Base-by-base conservation (phyloP, 2,113 vertebrate species). In the Corydoras sp. region DNA sequence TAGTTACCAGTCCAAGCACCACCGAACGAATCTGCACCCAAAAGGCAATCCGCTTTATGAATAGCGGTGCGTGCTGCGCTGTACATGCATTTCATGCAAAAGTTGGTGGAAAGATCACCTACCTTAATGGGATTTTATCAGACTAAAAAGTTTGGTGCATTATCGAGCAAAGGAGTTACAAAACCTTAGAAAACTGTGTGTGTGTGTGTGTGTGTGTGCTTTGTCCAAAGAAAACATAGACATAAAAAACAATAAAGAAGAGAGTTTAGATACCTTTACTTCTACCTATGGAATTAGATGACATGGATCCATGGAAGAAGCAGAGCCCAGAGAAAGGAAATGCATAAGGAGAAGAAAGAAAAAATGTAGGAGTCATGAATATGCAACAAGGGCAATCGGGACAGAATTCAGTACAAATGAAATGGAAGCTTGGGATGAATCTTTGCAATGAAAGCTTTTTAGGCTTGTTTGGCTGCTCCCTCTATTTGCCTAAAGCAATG, bases 291-390 rank as follows among this genome's bases (percentile, higher is more conserved):
- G 84, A 88, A 91, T 94, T 88, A 92, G 95, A 92, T 98, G 95
- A 89, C 94, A 97, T 98, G 94, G 85, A 89, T 94, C 96, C 96
- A 95, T 94, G 92, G 92, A 94, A 94, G 92, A 94, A 94, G 93
- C 92, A 89, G 92, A 93, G 65, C 90, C 90, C 95, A 84, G 80
- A 86, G 75, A 85, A 72, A 89, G 89, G 92, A 87, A 88, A 88
- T 61, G 54, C 55, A 62, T 88, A 87, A 18, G n/a, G 50, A 81
- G 43, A 71, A 84, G 89, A 90, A 91, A 87, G 94, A 92, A 95
- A 88, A 94, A 91, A 84, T 80, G 85, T 93, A 92, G 94, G 87
- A 92, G 88, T 89, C 79, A 86, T 92, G 88, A 88, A 72, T 75
- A 74, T 54, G 69, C 70, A 50, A 65, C 62, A 15, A 58, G 24